phyloP scores from a whole-genome alignment of 2,888 invertebrate species.

The Drosophila ustulata region DNA sequence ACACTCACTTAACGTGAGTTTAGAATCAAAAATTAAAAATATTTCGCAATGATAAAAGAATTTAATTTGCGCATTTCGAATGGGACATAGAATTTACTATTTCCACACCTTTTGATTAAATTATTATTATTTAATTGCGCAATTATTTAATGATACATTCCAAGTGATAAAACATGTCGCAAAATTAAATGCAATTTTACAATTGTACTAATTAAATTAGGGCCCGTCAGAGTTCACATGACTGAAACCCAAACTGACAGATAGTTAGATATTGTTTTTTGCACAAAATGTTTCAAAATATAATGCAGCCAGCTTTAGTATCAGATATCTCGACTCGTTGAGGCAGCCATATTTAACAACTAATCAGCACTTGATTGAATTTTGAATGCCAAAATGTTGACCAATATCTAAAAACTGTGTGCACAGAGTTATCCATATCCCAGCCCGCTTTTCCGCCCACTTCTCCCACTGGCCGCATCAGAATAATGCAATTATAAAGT shows the following conservation, averaged over 20 bases:
- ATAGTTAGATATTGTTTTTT: neutral
- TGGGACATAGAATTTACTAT: constrained; percentile 2
- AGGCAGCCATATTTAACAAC: constrained; percentile 30
- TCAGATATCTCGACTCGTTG: neutral
- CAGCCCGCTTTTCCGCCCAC: neutral
- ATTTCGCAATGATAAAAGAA: neutral
- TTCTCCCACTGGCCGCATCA: constrained; percentile 4
- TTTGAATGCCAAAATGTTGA: constrained; percentile 48
- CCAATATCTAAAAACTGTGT: constrained; percentile 21
- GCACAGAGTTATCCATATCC: neutral
- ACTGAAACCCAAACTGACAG: constrained; percentile 19
- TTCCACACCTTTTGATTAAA: constrained; percentile 20
- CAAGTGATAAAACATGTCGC: constrained; percentile 27
- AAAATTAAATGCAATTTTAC: constrained; percentile 22
- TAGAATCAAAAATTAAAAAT: neutral
- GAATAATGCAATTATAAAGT: constrained; percentile 71
- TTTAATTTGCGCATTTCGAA: neutral
- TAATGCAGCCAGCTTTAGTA: neutral
- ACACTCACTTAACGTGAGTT: neutral
- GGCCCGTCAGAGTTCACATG: constrained; percentile 54
- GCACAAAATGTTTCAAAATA: neutral
- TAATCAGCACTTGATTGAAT: constrained; percentile 76
- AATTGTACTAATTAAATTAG: constrained; percentile 54
- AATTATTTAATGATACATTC: constrained; percentile 35
- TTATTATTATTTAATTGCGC: constrained; percentile 30